Percentiles rank a stretch among this genome's conserved stretches.
phyloP scores from a whole-genome alignment of 2,113 vertebrate species.

The Acanthisitta chloris region DNA sequence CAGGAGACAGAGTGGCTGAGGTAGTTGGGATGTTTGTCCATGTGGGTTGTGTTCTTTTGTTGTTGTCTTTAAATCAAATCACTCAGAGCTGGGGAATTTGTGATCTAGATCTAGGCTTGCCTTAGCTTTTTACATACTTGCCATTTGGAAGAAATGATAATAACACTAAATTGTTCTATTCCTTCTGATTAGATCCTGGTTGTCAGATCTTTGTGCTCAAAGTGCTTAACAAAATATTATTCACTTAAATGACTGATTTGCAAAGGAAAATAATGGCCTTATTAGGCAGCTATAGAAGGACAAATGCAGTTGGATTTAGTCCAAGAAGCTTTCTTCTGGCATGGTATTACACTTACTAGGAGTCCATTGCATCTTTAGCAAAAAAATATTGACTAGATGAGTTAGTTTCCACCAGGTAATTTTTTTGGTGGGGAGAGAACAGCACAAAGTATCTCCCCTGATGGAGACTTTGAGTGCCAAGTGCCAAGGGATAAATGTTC shows the following conservation, averaged over 20 bases:
- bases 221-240: not conserved
- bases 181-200: not conserved
- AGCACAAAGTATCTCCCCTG: not conserved
- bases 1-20: slow-evolving; percentile 75
- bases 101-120: not conserved
- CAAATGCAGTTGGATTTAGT: not conserved
- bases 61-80: not conserved
- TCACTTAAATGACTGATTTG: not conserved
- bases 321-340: not conserved
- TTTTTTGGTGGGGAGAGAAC: not conserved
- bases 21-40: slow-evolving; percentile 26
- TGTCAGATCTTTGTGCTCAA: not conserved
- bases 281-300: not conserved
- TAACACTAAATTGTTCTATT: not conserved
- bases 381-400: not conserved
- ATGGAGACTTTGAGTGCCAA: not conserved
- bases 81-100: not conserved
- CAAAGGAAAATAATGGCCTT: not conserved
- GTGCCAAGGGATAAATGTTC: not conserved
- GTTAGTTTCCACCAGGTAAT: not conserved
- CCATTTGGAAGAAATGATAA: not conserved
- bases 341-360: not conserved
- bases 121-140: not conserved
- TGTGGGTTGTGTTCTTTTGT: not conserved
- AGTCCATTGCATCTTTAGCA: not conserved